Evolutionary conservation across 2,888 invertebrate genomes (phyloP).

Genomic region (Lepetodrilus schrolli): DNA sequence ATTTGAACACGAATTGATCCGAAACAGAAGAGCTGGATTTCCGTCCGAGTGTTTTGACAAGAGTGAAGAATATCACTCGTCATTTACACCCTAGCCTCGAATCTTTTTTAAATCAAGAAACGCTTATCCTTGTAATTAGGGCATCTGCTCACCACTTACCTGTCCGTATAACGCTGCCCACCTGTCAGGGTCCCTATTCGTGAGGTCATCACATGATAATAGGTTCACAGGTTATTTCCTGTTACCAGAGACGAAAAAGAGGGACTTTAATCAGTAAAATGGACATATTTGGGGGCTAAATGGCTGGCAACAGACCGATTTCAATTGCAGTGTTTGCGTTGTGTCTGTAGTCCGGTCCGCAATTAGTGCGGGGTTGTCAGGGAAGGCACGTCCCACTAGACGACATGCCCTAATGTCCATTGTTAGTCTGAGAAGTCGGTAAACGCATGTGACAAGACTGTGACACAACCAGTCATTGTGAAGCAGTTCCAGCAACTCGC

Average conservation of each 20-base stretch:
- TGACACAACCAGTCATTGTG: slow-evolving; percentile 6
- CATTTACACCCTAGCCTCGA: too few species aligned
- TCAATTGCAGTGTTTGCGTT: slow-evolving; percentile 6
- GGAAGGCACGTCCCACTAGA: slow-evolving; percentile 4
- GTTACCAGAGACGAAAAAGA: not conserved
- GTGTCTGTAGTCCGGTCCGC: not conserved
- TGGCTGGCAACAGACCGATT: slow-evolving; percentile 14
- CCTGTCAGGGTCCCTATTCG: not conserved
- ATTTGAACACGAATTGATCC: not conserved
- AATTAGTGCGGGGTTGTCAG: slow-evolving; percentile 15
- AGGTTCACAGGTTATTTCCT: not conserved
- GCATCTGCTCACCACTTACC: not conserved
- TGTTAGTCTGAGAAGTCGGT: not conserved
- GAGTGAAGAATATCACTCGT: too few species aligned
- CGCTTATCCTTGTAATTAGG: not conserved
- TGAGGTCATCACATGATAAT: slow-evolving; percentile 24
- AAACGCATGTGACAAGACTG: not conserved
- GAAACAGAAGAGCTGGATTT: not conserved
- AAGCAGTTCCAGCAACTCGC: not conserved
- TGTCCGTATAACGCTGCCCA: not conserved
- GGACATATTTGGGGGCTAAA: slow-evolving; percentile 1
- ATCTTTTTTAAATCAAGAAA: too few species aligned
- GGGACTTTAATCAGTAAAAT: not conserved
- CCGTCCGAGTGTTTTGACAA: not conserved
- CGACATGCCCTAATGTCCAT: slow-evolving; percentile 2